These are phyloP conservation scores for Oreochromis mossambicus DNA, from an alignment of 2,797 vertebrate species.

Conservation along the genomic window DNA sequence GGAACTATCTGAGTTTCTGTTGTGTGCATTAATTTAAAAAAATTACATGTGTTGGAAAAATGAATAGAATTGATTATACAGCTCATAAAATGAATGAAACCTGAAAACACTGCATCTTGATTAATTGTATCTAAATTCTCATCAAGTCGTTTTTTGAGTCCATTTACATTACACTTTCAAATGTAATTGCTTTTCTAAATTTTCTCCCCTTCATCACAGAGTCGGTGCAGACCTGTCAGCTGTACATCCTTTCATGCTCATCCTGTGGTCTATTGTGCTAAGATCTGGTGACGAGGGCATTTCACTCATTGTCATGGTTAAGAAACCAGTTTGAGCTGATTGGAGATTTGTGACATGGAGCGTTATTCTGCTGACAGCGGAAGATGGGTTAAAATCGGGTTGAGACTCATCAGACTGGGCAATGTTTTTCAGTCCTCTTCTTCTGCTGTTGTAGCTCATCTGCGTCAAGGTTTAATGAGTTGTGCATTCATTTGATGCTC, in stretches of 20 bases:
- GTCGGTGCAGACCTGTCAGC: not conserved
- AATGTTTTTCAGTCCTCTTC: not conserved
- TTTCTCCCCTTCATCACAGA: not conserved
- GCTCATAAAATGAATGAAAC: not conserved
- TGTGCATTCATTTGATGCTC: not conserved
- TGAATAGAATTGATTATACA: not conserved
- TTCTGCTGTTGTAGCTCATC: not conserved
- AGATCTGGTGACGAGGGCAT: not conserved
- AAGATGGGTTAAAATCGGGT: fast-evolving
- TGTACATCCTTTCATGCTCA: not conserved
- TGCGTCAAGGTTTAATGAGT: not conserved
- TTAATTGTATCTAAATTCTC: not conserved
- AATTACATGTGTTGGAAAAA: not conserved
- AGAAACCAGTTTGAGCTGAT: not conserved
- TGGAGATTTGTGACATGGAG: not conserved
- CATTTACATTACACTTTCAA: not conserved
- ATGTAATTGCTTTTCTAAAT: not conserved
- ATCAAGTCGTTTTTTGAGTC: not conserved
- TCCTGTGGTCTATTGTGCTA: not conserved
- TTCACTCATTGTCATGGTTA: not conserved
- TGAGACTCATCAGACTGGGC: not conserved
- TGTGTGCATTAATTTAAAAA: not conserved
- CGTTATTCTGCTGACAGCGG: not conserved
- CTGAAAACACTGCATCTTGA: not conserved
- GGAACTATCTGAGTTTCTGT: not conserved